Evolutionary conservation across 2,888 invertebrate genomes (phyloP).

Genomic region (Prenolepis imparis): DNA sequence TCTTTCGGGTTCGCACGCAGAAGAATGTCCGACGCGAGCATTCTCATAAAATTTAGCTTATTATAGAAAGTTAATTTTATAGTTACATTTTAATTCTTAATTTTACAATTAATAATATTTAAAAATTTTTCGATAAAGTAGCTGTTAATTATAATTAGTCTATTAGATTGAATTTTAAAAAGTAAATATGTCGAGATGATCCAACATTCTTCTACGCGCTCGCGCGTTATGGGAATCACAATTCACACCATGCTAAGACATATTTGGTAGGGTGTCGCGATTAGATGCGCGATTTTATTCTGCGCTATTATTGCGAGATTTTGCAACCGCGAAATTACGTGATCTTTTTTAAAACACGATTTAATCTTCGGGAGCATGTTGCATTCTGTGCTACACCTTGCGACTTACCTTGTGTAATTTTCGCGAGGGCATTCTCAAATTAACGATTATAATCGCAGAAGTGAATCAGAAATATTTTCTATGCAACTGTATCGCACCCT

Average conservation of each 20-base stretch:
- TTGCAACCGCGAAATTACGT: not conserved
- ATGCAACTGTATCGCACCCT: not conserved
- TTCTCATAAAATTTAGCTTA: not conserved
- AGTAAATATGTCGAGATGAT: slow-evolving; percentile 1
- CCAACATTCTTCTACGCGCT: slow-evolving; percentile 47
- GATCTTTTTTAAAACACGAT: not conserved
- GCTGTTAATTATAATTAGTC: not conserved
- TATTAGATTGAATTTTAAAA: not conserved
- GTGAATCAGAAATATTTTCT: not conserved
- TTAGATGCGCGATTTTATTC: slow-evolving; percentile 10
- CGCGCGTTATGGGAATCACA: slow-evolving; percentile 47
- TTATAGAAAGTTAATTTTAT: not conserved
- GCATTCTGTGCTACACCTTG: slow-evolving; percentile 7
- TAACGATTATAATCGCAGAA: slow-evolving; percentile 14
- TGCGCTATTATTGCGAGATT: not conserved
- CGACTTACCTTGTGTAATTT: slow-evolving; percentile 29
- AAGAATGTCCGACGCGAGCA: slow-evolving; percentile 25
- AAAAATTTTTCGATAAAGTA: not conserved
- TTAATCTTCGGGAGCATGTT: slow-evolving; percentile 27
- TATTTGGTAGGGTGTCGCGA: slow-evolving; percentile 8
- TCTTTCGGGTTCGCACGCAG: slow-evolving; percentile 45
- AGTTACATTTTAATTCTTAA: not conserved
- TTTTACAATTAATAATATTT: not conserved
- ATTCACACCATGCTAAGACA: slow-evolving; percentile 54
- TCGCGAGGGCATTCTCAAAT: not conserved